Base-by-base conservation (phyloP, 2,888 invertebrate genomes). In the Protodeltote pygarga region DNA sequence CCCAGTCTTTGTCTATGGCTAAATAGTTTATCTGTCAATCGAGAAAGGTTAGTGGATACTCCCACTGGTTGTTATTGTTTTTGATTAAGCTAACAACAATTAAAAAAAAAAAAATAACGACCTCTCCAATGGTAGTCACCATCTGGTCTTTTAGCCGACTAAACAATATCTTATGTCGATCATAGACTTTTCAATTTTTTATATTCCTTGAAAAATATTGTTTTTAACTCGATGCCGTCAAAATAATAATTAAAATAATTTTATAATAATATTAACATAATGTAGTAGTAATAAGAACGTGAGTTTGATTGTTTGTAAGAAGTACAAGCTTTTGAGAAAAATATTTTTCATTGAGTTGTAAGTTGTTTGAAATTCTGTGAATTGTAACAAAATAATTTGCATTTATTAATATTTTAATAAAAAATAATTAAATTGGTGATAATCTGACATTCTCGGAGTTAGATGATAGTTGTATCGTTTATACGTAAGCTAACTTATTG, bases 371-470 rank as follows among this genome's bases (percentile, higher is more conserved):
- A 32, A 52, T 40, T 63, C 68, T 75, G 71, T 65, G 42, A 51
- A 47, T 33, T 48, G 37, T 51, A 48, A 59, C 31, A 53, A 54
- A 69, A 62, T 73, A 72, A 68, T 73, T 76, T 80, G 87, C 87
- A 88, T 89, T 89, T 87, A 87, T 84, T 87, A 82, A 78, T n/a
- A n/a, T 75, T 62, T 57, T 54, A 59, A 66, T 66, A 33, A 71
- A 64, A 55, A 64, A n/a, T n/a, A n/a, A n/a, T n/a, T n/a, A n/a
- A 71, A 65, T 65, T 61, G 68, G 87, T 89, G 86, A 87, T 86
- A 84, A 78, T 77, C 74, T 75, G 73, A 65, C 63, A 59, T 54
- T 54, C 16, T 37, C 39, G 37, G 35, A 40, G 60, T 64, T 63
- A 64, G 49, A 62, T 59, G 59, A 50, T 57, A 67, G 58, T 63